Evolutionary conservation across 2,797 vertebrate species (phyloP).

Genomic region (Channa striata): DNA sequence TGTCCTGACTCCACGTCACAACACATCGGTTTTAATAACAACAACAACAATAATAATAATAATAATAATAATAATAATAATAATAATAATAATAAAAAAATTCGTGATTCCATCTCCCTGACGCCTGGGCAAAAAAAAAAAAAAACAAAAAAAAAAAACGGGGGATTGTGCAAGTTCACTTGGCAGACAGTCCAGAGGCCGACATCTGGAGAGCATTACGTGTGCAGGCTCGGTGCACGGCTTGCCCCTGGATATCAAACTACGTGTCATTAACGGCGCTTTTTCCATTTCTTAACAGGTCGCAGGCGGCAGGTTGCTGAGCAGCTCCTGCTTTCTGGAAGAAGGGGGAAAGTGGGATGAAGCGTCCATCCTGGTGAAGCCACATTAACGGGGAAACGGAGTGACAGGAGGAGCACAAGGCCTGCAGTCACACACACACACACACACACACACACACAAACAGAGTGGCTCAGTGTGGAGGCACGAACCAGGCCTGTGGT

Average conservation of each 20-base stretch:
- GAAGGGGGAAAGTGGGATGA: not conserved
- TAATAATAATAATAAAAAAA: too few relatives aligned
- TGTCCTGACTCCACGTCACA: not conserved
- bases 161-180: slow-evolving; percentile 87
- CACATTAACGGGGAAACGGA: slow-evolving; percentile 14
- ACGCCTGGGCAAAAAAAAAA: slow-evolving; percentile 77
- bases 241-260: slow-evolving; percentile 78
- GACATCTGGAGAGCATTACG: slow-evolving; percentile 88
- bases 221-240: slow-evolving; percentile 74
- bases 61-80: too few relatives aligned
- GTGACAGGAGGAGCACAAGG: slow-evolving; percentile 48
- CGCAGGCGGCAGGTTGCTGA: slow-evolving; percentile 34
- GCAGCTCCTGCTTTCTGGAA: not conserved
- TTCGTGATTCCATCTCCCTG: slow-evolving; percentile 71
- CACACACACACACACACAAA: slow-evolving; percentile 9
- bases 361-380: slow-evolving; percentile 45
- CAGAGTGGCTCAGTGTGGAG: slow-evolving; percentile 17
- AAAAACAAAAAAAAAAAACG: too few relatives aligned
- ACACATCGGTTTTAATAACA: slow-evolving; percentile 44
- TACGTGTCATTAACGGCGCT: slow-evolving; percentile 75
- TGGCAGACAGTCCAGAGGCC: slow-evolving; percentile 78
- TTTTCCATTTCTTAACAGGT: slow-evolving; percentile 46
- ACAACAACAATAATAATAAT: too few relatives aligned
- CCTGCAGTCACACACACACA: slow-evolving; percentile 36
- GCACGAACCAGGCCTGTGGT: slow-evolving; percentile 11